Base-by-base conservation (phyloP, 2,888 invertebrate genomes). In the Mythimna vitellina region DNA sequence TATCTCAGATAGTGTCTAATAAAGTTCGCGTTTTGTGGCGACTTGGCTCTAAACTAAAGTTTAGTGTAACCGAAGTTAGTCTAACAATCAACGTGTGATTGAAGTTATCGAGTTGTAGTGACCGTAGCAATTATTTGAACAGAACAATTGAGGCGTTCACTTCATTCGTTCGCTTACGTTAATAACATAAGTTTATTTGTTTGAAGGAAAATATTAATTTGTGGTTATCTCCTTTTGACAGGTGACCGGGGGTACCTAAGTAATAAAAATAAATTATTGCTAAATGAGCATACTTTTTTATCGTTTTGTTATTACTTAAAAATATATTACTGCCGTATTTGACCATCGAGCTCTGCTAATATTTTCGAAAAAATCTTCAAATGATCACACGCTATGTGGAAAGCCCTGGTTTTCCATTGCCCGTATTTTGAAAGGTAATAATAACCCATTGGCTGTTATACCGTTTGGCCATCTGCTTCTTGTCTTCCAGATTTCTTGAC, bases 21-120 rank as follows among this genome's bases (percentile, higher is more conserved):
- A 93, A 93, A 92, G 85, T 87, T 83, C 65, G 82, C 85, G 87
- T 90, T 91, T 91, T 92, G 89, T 89, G 89, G 84, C 85, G 87
- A 89, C 88, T 92, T 91, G 87, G 86, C 90, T 84, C 89, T 88
- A 87, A 87, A 86, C 80, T 81, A 67, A 75, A 79, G 83, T 85
- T 82, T 65, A 73, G 73, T 64, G 64, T 73, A 87, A 87, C 82
- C 81, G 65, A 76, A 81, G 84, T 84, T 83, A 72, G 74, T 70
- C 76, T 64, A 74, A 83, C 82, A 79, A 78, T 83, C 61, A 80
- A 76, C 69, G 63, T 75, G 73, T 71, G 73, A 76, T 67, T 73
- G 75, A 58, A 73, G 61, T 73, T 66, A 79, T 80, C 74, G 60
- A 58, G 61, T 57, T 64, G 63, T 57, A 73, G 71, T 66, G 62